Evolutionary conservation across 2,888 invertebrate genomes (phyloP).

Genomic region (Amorpha juglandis): DNA sequence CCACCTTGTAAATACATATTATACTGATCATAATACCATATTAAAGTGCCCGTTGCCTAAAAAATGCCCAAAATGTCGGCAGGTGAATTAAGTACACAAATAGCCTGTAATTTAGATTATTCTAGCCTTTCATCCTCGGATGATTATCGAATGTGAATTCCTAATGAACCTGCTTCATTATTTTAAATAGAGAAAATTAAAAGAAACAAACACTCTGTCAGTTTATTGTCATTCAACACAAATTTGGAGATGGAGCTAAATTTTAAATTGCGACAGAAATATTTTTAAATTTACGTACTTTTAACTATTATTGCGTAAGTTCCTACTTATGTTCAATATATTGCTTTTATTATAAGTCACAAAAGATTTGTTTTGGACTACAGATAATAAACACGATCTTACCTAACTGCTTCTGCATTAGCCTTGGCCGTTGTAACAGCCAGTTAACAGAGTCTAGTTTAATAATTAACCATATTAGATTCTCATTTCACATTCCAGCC

Average conservation of each 20-base stretch:
- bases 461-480: no score
- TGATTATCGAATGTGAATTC: background rate
- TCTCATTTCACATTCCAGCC: constrained; percentile 51
- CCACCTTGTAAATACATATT: no score
- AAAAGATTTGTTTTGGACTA: background rate
- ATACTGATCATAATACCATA: no score
- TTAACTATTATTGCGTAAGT: background rate
- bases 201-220: constrained; percentile 11
- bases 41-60: no score
- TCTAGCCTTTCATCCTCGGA: no score
- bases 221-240: constrained; percentile 8
- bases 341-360: background rate
- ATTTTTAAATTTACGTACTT: constrained; percentile 3
- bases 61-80: no score
- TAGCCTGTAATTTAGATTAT: no score
- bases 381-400: no score
- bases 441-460: no score
- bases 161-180: background rate
- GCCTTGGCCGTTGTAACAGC: no score
- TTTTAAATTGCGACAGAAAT: constrained; percentile 6
- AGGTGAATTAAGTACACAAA: no score
- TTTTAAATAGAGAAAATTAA: background rate
- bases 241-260: constrained; percentile 5
- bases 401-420: no score
- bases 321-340: background rate